phyloP scores from a whole-genome alignment of 92 coral and sea anemone species.

The Phenganax stokvisi region DNA sequence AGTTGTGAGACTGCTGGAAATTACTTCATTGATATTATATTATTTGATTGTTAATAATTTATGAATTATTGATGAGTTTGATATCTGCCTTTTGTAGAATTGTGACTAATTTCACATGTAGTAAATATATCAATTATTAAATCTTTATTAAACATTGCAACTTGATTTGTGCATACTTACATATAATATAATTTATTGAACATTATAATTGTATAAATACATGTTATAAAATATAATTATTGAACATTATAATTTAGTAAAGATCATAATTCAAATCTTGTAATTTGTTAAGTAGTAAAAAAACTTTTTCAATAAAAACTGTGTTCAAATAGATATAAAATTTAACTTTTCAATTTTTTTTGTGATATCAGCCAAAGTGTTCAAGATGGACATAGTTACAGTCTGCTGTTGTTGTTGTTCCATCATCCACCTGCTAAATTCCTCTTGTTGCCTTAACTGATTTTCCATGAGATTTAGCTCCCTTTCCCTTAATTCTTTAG shows the following conservation, averaged over 20 bases:
- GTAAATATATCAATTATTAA: neutral
- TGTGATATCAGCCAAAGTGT: constrained; percentile 23
- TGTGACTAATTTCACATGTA: too few relatives aligned
- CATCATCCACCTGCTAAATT: neutral
- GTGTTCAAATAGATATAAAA: neutral
- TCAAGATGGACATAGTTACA: constrained; percentile 19
- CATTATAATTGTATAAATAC: neutral
- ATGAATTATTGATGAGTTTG: too few relatives aligned
- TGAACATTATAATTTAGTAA: neutral
- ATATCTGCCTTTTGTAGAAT: too few relatives aligned
- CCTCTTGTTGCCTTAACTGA: neutral
- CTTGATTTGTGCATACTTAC: neutral
- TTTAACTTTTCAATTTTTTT: neutral
- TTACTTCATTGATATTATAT: too few relatives aligned
- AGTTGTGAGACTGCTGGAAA: too few relatives aligned
- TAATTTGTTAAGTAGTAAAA: neutral
- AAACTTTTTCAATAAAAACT: neutral
- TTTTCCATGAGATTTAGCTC: neutral
- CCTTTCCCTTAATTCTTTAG: neutral
- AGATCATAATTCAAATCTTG: neutral
- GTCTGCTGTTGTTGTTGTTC: constrained; percentile 24
- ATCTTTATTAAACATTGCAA: neutral
- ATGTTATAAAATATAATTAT: neutral
- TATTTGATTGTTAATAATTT: too few relatives aligned
- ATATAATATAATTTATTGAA: constrained; percentile 3